Evolutionary conservation across 2,113 vertebrate genomes (phyloP).

Genomic region (Cervus canadensis): DNA sequence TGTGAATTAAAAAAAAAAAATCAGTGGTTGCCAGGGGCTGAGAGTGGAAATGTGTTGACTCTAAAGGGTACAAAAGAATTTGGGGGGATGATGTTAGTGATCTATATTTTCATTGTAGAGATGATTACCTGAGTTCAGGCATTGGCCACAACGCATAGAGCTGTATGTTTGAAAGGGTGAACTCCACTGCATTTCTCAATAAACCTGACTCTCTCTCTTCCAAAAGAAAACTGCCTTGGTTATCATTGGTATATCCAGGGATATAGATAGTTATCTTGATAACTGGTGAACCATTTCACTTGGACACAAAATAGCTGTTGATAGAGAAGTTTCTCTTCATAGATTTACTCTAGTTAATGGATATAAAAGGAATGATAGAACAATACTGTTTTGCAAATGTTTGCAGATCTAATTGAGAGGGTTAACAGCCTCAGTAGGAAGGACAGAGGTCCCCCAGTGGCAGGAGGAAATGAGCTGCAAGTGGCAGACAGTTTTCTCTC

Average conservation of each 20-base stretch:
- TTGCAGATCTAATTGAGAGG: not conserved
- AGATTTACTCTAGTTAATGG: not conserved
- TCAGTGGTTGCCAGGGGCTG: not conserved
- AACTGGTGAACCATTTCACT: not conserved
- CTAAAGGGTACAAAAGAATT: not conserved
- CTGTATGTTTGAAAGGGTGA: not conserved
- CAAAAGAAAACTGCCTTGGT: not conserved
- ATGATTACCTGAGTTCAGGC: not conserved
- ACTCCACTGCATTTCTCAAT: not conserved
- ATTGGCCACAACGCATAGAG: not conserved
- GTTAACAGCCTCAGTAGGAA: not conserved
- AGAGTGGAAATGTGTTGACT: not conserved
- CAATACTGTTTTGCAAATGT: not conserved
- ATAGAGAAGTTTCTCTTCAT: not conserved
- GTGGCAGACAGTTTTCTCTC: not conserved
- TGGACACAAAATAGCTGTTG: not conserved
- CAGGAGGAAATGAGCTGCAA: not conserved
- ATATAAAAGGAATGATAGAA: not conserved
- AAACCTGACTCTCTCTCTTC: not conserved
- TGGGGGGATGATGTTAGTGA: not conserved
- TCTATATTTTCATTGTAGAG: not conserved
- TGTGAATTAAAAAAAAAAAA: not conserved
- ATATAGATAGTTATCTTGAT: not conserved
- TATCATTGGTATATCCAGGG: not conserved
- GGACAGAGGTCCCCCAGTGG: not conserved